Conservation (phyloP, 2,888 invertebrate genomes). For the Pammene fasciana region DNA sequence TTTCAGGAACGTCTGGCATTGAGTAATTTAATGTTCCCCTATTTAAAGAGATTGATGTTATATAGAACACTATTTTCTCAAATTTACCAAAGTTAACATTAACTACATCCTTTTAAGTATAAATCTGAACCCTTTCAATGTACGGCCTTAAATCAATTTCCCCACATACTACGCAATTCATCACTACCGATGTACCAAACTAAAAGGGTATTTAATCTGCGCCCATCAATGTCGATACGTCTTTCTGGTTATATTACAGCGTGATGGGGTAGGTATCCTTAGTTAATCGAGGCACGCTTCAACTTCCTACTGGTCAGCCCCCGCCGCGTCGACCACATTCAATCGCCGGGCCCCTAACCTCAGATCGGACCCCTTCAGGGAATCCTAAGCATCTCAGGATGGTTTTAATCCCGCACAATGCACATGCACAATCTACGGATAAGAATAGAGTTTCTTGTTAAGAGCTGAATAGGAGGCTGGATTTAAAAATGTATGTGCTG, state of each 20-base stretch:
- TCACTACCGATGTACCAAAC: constrained; percentile 17
- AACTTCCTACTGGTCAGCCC: constrained; percentile 54
- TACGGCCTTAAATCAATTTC: constrained; percentile 28
- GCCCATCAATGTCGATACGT: constrained; percentile 45
- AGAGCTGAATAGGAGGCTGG: constrained; percentile 42
- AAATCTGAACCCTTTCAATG: too few relatives aligned
- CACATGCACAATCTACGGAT: constrained; percentile 65
- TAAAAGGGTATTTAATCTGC: background rate
- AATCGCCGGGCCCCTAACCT: constrained; percentile 66
- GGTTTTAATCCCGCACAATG: constrained; percentile 67
- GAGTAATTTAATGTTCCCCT: background rate
- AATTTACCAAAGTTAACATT: constrained; percentile 9
- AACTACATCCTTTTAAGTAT: constrained; percentile 7
- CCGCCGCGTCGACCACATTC: constrained; percentile 69
- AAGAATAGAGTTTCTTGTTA: constrained; percentile 55
- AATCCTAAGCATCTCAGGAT: constrained; percentile 60
- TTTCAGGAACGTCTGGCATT: too few relatives aligned
- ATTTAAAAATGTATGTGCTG: constrained; percentile 31
- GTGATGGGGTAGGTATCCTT: constrained; percentile 49
- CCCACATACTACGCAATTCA: constrained; percentile 23
- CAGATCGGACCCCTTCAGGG: constrained; percentile 63
- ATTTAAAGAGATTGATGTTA: background rate
- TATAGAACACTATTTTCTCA: constrained; percentile 14
- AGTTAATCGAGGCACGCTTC: constrained; percentile 63
- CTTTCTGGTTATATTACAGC: constrained; percentile 46